Evolutionary conservation across 2,113 vertebrate genomes (phyloP).

Genomic region (Sinocyclocheilus rhinocerous): DNA sequence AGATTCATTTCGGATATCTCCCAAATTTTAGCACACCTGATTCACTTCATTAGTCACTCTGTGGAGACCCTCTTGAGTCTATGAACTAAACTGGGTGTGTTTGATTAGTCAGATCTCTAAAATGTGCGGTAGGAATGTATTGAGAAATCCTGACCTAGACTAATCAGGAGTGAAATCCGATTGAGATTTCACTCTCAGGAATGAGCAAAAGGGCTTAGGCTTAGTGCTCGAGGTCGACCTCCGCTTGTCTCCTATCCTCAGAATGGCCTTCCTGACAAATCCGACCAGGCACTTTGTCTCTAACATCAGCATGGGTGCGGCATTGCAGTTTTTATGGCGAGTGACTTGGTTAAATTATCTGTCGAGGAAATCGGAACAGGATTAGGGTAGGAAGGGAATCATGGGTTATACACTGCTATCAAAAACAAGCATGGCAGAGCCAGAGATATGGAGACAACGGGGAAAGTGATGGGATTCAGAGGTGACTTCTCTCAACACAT

Average conservation of each 20-base stretch:
- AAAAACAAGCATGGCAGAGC: constrained; percentile 18
- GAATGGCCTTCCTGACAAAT: constrained; percentile 35
- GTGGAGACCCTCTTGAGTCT: not conserved
- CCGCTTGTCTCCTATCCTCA: not conserved
- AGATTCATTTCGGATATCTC: not conserved
- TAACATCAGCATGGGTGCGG: constrained; percentile 9
- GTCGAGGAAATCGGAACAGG: constrained; percentile 64
- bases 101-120: not conserved
- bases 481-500: constrained; percentile 24
- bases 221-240: constrained; percentile 43
- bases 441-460: not conserved
- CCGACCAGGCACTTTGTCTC: constrained; percentile 30
- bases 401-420: constrained; percentile 58
- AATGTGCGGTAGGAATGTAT: not conserved
- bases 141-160: not conserved
- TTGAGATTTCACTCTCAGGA: not conserved
- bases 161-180: constrained; percentile 4
- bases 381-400: constrained; percentile 66
- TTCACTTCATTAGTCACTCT: not conserved
- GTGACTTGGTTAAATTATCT: constrained; percentile 59
- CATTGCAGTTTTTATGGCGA: constrained; percentile 17
- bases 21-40: not conserved
- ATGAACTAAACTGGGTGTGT: not conserved
- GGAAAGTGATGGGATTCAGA: constrained; percentile 47
- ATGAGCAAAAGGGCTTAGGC: constrained; percentile 20